Evolutionary conservation across 1,140 invertebrate genomes (phyloP).

Genomic region (Phymastichus coffea): DNA sequence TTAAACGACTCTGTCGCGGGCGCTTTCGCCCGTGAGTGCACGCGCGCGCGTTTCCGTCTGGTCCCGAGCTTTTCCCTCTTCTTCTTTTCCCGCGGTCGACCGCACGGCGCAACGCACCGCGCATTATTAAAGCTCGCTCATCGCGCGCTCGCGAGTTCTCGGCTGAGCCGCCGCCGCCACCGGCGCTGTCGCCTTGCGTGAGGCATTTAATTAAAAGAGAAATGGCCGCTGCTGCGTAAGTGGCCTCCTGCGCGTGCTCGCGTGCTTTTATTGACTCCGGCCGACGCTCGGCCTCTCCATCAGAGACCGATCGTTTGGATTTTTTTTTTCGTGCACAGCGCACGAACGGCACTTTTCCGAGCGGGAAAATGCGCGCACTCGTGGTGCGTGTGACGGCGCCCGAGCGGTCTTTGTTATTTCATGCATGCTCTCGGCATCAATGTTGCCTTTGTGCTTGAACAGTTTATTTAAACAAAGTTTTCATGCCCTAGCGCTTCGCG

Average conservation of each 20-base stretch:
- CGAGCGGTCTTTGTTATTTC: too few species aligned
- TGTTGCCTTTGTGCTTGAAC: too few species aligned
- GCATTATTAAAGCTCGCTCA: conserved; percentile 18
- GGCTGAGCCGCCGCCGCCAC: neutral
- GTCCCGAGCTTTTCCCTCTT: neutral
- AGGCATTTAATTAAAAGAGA: conserved; percentile 18
- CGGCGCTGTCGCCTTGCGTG: conserved; percentile 6
- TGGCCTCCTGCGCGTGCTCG: neutral
- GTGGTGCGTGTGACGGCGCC: too few species aligned
- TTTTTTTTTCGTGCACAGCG: too few species aligned
- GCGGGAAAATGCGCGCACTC: too few species aligned
- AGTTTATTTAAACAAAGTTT: too few species aligned
- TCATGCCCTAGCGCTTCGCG: too few species aligned
- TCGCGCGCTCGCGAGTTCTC: conserved; percentile 8
- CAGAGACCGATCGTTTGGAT: too few species aligned
- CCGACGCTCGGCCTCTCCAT: too few species aligned
- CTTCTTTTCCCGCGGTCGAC: neutral
- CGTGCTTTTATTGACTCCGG: conserved; percentile 9
- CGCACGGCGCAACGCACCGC: neutral
- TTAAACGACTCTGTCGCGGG: conserved; percentile 28
- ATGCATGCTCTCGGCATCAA: too few species aligned
- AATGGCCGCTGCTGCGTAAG: neutral
- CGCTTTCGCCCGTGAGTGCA: conserved; percentile 18
- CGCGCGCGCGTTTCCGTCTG: conserved; percentile 6
- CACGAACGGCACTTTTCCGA: too few species aligned